phyloP scores from a whole-genome alignment of 2,113 vertebrate species.

The Buteo buteo region DNA sequence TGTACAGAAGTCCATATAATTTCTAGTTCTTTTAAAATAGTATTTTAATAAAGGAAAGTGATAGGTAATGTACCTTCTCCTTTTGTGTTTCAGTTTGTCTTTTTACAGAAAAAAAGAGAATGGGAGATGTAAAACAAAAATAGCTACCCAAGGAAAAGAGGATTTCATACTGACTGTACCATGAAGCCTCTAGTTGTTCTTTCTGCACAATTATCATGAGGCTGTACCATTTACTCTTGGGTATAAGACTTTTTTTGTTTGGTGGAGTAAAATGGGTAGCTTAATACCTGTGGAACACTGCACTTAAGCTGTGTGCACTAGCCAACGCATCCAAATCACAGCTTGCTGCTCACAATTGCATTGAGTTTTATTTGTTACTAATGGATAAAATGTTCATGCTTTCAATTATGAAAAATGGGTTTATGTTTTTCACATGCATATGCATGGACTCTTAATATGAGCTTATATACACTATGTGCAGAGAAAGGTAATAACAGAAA shows the following conservation, averaged over 20 bases:
- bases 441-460: neutral
- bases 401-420: conserved; percentile 19
- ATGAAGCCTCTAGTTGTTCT: neutral
- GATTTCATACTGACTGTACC: neutral
- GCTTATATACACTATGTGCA: neutral
- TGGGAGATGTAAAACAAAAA: neutral
- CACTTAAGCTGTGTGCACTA: neutral
- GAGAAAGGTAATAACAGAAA: neutral
- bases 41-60: neutral
- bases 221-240: neutral
- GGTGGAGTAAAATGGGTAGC: neutral
- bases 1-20: neutral
- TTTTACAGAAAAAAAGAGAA: neutral
- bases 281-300: neutral
- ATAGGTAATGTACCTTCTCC: neutral
- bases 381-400: neutral
- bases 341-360: neutral
- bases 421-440: neutral
- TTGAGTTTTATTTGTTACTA: neutral
- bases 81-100: neutral
- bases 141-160: neutral
- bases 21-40: neutral
- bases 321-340: neutral
- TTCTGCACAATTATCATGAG: neutral
- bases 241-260: neutral